phyloP scores from a whole-genome alignment of 2,113 vertebrate species.

The Lepisosteus osseus region DNA sequence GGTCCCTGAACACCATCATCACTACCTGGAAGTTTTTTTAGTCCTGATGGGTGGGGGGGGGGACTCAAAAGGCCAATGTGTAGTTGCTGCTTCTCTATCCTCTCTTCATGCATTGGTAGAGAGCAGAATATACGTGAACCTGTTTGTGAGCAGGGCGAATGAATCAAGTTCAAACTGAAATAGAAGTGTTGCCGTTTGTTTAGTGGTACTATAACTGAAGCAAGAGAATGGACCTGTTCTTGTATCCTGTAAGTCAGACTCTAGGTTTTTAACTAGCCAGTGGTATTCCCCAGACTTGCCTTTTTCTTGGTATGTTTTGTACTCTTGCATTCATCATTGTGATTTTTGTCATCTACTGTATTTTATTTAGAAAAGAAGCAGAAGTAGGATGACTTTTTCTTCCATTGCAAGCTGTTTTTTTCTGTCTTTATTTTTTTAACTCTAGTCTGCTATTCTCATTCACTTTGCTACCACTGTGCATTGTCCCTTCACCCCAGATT shows the following conservation, averaged over 20 bases:
- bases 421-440: too few species aligned
- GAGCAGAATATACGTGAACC: too few species aligned
- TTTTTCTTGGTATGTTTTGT: too few species aligned
- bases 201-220: neutral
- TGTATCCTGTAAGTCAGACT: neutral
- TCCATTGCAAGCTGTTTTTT: too few species aligned
- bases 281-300: neutral
- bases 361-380: neutral
- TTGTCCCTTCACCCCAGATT: neutral
- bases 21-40: neutral
- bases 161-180: neutral
- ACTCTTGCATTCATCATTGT: neutral
- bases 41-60: neutral
- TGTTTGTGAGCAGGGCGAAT: neutral
- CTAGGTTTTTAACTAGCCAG: neutral
- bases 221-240: too few species aligned
- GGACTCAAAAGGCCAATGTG: too few species aligned
- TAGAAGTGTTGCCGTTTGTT: neutral
- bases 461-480: neutral
- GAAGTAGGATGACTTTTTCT: neutral
- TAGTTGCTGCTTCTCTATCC: too few species aligned
- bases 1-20: neutral
- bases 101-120: too few species aligned
- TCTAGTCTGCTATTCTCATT: neutral
- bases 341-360: neutral